Evolutionary conservation across 2,797 vertebrate genomes (phyloP).

Genomic region (Manis javanica): DNA sequence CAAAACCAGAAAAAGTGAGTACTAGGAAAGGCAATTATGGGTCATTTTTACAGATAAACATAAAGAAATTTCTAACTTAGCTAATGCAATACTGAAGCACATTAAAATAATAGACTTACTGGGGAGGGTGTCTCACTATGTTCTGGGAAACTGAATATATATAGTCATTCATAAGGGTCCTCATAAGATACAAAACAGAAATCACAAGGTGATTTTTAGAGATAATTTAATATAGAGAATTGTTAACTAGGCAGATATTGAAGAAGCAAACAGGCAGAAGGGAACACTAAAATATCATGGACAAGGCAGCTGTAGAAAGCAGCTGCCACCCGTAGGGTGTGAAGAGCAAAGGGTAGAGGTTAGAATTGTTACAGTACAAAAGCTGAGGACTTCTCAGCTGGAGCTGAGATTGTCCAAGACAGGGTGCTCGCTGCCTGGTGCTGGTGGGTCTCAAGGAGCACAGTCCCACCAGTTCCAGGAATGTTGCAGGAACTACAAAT

Average conservation of each 20-base stretch:
- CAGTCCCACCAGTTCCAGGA: neutral
- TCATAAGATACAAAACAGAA: neutral
- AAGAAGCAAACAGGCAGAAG: neutral
- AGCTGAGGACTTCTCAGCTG: neutral
- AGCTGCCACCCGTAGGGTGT: neutral
- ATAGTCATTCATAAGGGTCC: neutral
- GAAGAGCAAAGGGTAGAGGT: neutral
- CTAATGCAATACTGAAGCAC: slow-evolving; percentile 5
- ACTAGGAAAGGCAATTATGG: neutral
- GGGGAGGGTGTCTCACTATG: neutral
- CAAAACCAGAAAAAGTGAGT: neutral
- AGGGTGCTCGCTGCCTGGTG: fast-evolving
- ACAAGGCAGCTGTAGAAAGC: neutral
- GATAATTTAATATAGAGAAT: neutral
- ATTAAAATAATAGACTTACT: neutral
- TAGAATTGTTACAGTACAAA: neutral
- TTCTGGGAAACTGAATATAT: neutral
- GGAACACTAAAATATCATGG: neutral
- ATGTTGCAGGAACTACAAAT: neutral
- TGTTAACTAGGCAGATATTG: neutral
- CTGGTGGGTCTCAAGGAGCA: neutral
- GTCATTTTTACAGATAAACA: slow-evolving; percentile 17
- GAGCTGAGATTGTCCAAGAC: neutral
- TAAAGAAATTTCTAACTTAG: slow-evolving; percentile 16
- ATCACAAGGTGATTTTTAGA: neutral